Conservation (phyloP, 2,797 vertebrate genomes). For the Sebastolobus alascanus region DNA sequence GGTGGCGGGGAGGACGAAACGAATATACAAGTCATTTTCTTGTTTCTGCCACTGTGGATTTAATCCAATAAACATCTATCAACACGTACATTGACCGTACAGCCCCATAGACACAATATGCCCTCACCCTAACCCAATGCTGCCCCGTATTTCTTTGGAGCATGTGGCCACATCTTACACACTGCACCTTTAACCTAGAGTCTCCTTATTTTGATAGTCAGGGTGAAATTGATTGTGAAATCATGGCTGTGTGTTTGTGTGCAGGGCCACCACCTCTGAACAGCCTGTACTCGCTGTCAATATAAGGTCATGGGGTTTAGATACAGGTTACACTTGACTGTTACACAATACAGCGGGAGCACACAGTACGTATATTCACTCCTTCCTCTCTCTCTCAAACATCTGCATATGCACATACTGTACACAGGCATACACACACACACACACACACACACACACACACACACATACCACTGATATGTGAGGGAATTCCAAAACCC, state of each 20-base stretch:
- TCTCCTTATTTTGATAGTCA: background rate
- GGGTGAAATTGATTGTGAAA: slow-evolving; percentile 32
- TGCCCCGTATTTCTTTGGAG: background rate
- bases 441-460: slow-evolving; percentile 7
- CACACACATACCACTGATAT: slow-evolving; percentile 23
- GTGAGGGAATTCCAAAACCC: slow-evolving; percentile 63
- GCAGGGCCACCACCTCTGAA: slow-evolving; percentile 22
- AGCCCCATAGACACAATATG: background rate
- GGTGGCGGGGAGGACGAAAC: background rate
- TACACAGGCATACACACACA: slow-evolving; percentile 4
- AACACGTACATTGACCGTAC: background rate
- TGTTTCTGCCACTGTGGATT: background rate
- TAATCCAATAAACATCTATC: background rate
- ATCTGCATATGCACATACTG: background rate
- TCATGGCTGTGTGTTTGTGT: slow-evolving; percentile 5
- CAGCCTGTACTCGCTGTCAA: slow-evolving; percentile 46
- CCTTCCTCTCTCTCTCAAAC: slow-evolving; percentile 6
- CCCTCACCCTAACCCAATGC: background rate
- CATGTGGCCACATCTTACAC: background rate
- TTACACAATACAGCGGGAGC: slow-evolving; percentile 59
- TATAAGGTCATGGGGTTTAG: slow-evolving; percentile 59
- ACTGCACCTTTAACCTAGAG: background rate
- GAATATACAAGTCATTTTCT: background rate
- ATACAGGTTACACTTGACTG: slow-evolving; percentile 44
- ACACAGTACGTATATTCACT: slow-evolving; percentile 23